Evolutionary conservation across 2,797 vertebrate species (phyloP).

Genomic region (Xiphorhynchus erythropygius): DNA sequence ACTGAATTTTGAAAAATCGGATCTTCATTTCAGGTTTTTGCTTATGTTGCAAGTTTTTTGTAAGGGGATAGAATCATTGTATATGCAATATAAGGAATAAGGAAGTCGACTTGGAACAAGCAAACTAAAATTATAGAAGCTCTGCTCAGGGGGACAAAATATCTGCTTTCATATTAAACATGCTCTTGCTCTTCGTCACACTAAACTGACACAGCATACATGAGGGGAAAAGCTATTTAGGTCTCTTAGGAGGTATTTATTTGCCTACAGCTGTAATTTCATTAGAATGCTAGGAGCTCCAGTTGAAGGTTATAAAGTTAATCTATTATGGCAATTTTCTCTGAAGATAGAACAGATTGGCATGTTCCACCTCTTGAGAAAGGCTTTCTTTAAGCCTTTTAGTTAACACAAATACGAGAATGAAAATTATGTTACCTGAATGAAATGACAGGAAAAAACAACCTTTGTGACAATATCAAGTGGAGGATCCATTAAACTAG

Average conservation of each 20-base stretch:
- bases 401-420: neutral
- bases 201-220: neutral
- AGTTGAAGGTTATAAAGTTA: neutral
- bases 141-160: neutral
- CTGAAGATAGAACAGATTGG: neutral
- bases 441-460: fast-evolving
- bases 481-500: neutral
- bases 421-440: neutral
- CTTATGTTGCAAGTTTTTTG: neutral
- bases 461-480: neutral
- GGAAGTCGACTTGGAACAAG: neutral
- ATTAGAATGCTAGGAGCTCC: neutral
- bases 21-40: neutral
- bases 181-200: neutral
- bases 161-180: neutral
- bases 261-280: neutral
- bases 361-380: neutral
- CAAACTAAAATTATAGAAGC: neutral
- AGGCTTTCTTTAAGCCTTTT: neutral
- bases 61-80: neutral
- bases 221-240: neutral
- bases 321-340: neutral
- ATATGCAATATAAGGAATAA: neutral
- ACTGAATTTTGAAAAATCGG: neutral
- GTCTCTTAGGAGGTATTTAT: neutral